Evolutionary conservation across 2,797 vertebrate genomes (phyloP), one percentile per base, ranked within the genome.

Genomic region (Delichon dasypus): DNA sequence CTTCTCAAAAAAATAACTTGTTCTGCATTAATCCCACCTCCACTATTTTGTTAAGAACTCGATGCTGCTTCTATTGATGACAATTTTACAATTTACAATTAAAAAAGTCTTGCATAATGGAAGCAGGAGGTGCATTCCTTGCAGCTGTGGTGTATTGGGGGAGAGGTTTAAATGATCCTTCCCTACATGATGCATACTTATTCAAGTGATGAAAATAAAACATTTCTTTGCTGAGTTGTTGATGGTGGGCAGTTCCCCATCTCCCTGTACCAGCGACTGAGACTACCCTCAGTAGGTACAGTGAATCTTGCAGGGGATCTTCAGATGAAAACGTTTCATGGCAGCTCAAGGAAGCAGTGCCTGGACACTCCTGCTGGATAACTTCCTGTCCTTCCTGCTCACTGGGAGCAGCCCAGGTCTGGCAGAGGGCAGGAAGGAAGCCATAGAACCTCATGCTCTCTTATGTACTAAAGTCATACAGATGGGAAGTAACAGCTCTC

Each of bases 341-440:
- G 20, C 7, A 36, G 12, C 12, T 42, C 0, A 3, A 19, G 1
- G 16, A 34, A 65, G 13, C 15, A 7, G 36, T 62, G 38, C 27
- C 44, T 19, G 32, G 9, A 17, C 0, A 3, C 27, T 21, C 1
- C 51, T 50, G 57, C 36, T 74, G 61, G 34, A 29, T 62, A 18
- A 36, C 25, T 22, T 20, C 48, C 30, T 16, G 5, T 7, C 50
- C 45, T 38, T 50, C 29, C 30, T 74, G 38, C 60, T 76, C 10
- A 16, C 14, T 0, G 1, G 47, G 17, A 42, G 48, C 22, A 51
- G 1, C 48, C 23, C 10, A 4, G 29, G 4, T 29, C 32, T 73
- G 61, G 79, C 70, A 77, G n/a, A 42, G 32, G 17, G 27, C 26
- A 47, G 45, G 57, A 67, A 61, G 67, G 45, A 78, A 85, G 48